phyloP scores from a whole-genome alignment of 2,113 vertebrate genomes.

The Phylloscopus trochilus region DNA sequence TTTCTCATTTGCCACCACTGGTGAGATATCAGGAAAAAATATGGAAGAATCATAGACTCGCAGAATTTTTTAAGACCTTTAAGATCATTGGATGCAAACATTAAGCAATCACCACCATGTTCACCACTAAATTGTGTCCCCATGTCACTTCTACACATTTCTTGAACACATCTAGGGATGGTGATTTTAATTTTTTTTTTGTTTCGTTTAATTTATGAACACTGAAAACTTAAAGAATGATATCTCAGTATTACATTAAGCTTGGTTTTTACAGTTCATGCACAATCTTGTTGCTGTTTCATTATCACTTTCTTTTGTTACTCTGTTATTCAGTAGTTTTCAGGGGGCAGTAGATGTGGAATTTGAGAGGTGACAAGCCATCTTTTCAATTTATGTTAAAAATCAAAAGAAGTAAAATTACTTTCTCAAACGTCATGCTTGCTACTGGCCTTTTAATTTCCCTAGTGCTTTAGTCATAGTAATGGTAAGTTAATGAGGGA shows the following conservation, averaged over 20 bases:
- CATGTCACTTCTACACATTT: neutral
- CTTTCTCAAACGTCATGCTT: neutral
- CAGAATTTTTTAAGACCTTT: neutral
- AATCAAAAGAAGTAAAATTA: neutral
- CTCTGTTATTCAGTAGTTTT: neutral
- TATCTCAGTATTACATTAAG: neutral
- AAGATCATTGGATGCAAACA: neutral
- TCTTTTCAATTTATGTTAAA: neutral
- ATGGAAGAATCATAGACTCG: too few species aligned
- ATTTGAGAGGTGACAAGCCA: neutral
- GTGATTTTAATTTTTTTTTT: neutral
- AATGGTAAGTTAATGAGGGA: neutral
- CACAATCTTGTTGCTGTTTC: neutral
- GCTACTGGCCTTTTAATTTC: neutral
- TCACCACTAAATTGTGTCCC: neutral
- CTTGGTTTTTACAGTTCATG: neutral
- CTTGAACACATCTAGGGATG: too few species aligned
- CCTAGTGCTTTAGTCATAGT: neutral
- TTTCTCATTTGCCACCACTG: neutral
- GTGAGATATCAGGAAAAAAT: neutral
- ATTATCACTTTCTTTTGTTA: neutral
- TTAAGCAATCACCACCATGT: neutral
- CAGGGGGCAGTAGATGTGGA: fast-evolving
- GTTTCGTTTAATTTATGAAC: neutral
- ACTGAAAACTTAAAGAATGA: neutral